Evolutionary conservation across 2,113 vertebrate species (phyloP), one percentile per base, ranked within the genome.

Genomic region (Cyanoramphus novaezelandiae): DNA sequence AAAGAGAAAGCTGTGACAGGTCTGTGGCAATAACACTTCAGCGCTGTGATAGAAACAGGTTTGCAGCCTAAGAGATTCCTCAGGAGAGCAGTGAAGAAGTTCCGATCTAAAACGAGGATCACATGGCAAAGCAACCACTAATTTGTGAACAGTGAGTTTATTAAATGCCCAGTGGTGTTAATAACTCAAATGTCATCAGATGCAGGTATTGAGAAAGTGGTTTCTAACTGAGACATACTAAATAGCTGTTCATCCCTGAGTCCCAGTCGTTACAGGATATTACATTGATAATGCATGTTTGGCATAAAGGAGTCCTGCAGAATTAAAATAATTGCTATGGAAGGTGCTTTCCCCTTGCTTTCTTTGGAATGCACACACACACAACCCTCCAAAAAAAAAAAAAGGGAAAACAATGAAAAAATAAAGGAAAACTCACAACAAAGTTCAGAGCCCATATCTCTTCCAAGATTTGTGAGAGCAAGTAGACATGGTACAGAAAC

Each of bases 401-500:
- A 37, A 53, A 16, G 25, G 6, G 28, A 33, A 28, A 13, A 27
- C 5, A 43, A 37, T 28, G 3, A 31, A 20, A 29, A 13, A 33
- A 12, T 7, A 43, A 44, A 46, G 23, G 9, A 74, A 55, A 82
- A 16, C 23, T 37, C 83, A 47, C 15, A 35, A 33, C 13, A 17
- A 60, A 49, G 44, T 46, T 88, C 47, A 82, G 62, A 60, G 19
- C 62, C 29, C 39, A 50, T 60, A 77, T 79, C 53, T 52, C 72
- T 82, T 83, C 59, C 39, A 57, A 97, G 95, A 96, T 97, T 95
- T 93, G 91, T 95, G 86, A 82, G 43, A 81, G 8, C 29, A 88
- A 69, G 49, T 15, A 93, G 92, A 77, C 11, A 21, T 67, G 77
- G 39, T 71, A 63, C 1, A 9, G 87, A 97, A 98, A 97, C 35